A percentile compares a stretch with the other conserved stretches of the same genome.
These are phyloP conservation scores for Heteronetta atricapilla DNA, from an alignment of 2,113 vertebrate genomes.

Conservation along the genomic window DNA sequence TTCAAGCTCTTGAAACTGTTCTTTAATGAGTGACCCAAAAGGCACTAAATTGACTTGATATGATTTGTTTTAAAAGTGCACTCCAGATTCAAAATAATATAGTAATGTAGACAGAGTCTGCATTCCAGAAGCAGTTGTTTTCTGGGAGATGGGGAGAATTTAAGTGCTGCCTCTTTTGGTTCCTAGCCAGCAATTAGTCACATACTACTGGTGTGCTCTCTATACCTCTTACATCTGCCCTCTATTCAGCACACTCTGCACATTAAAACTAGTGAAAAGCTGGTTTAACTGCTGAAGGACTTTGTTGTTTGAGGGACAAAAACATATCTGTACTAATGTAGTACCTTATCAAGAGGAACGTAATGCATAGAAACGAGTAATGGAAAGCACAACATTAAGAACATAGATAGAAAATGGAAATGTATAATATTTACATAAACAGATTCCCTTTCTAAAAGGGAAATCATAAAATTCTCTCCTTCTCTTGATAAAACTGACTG, in stretches of 20 bases:
- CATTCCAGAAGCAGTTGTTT: background rate
- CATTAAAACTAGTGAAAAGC: background rate
- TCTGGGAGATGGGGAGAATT: background rate
- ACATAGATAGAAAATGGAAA: background rate
- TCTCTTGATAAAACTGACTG: background rate
- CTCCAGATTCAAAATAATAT: background rate
- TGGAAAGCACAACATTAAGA: background rate
- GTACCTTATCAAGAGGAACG: background rate
- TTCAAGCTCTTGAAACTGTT: background rate
- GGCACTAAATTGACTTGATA: background rate
- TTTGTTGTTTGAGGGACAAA: background rate
- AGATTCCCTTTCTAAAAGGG: background rate
- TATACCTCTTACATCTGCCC: background rate
- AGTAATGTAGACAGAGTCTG: background rate
- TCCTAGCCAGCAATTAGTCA: background rate
- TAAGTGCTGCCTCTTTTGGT: background rate
- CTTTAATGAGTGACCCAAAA: background rate
- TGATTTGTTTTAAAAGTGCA: background rate
- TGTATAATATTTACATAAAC: background rate
- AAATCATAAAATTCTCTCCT: background rate
- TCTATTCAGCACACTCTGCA: background rate
- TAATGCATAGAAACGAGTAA: background rate
- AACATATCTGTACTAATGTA: background rate
- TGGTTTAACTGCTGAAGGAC: background rate
- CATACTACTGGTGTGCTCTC: background rate